A percentile compares a stretch with the other conserved stretches of the same genome.
These are phyloP conservation scores for Callorhinus ursinus DNA, from an alignment of 2,113 vertebrate genomes.

Conservation along the genomic window DNA sequence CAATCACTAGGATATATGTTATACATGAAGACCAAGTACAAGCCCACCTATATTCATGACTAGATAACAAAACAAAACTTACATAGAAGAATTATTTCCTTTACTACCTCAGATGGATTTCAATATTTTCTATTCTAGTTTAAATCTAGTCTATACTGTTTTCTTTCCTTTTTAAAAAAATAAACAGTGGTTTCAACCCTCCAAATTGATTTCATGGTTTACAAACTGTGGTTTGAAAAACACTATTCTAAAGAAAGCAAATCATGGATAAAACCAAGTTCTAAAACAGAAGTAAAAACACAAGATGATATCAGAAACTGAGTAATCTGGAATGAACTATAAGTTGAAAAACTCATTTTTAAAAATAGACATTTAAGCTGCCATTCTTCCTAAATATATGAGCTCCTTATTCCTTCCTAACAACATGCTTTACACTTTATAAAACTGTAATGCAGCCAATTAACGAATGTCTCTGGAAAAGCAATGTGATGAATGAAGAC, in stretches of 20 bases:
- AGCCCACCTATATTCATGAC: background rate
- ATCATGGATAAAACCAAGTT: background rate
- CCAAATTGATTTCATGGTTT: conserved; percentile 17
- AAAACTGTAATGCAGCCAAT: background rate
- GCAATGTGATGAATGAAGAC: background rate
- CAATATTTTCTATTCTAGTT: background rate
- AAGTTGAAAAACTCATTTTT: background rate
- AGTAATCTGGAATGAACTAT: background rate
- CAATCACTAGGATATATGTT: background rate
- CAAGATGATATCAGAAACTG: background rate
- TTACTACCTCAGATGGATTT: background rate
- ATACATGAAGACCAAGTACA: background rate
- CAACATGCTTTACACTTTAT: background rate
- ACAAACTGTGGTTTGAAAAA: conserved; percentile 14
- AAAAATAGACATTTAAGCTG: background rate
- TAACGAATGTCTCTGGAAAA: background rate
- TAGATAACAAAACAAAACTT: background rate
- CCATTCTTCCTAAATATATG: background rate
- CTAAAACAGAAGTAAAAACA: background rate
- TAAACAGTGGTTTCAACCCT: background rate
- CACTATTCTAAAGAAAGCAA: background rate
- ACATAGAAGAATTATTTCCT: background rate
- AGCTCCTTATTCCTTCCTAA: background rate
- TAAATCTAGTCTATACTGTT: background rate
- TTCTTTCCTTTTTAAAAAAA: background rate